These are phyloP conservation scores for Platygyra sinensis DNA, from an alignment of 64 coral and sea anemone genomes.

Conservation along the genomic window DNA sequence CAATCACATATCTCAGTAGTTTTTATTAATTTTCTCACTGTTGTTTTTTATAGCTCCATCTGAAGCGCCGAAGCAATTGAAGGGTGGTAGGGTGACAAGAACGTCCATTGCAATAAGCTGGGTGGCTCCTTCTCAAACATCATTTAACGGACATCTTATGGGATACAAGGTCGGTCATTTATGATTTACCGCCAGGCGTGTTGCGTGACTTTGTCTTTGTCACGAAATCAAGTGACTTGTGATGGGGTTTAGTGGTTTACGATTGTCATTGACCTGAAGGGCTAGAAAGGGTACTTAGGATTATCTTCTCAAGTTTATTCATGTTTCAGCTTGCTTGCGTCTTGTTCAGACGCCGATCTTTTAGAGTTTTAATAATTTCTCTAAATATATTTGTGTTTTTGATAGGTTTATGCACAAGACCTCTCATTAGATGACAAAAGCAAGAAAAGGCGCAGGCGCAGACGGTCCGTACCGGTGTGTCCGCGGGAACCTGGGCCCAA, in stretches of 20 bases:
- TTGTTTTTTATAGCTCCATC: constrained; percentile 61
- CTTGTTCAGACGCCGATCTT: neutral
- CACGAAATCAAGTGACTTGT: neutral
- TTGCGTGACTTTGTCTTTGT: neutral
- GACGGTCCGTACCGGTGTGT: constrained; percentile 31
- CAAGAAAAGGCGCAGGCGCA: constrained; percentile 3
- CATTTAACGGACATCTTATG: constrained; percentile 73
- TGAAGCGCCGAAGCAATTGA: constrained; percentile 48
- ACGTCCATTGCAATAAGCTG: constrained; percentile 69
- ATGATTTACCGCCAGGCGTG: neutral
- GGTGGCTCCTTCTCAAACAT: constrained; percentile 48
- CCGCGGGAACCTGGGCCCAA: constrained; percentile 56
- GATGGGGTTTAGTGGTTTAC: neutral
- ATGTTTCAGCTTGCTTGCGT: neutral
- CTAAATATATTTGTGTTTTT: neutral
- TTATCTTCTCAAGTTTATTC: too few species aligned
- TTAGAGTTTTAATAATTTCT: neutral
- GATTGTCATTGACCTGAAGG: too few species aligned
- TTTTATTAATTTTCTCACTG: neutral
- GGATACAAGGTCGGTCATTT: constrained; percentile 75
- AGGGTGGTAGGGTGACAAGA: constrained; percentile 43
- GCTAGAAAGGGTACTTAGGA: too few species aligned
- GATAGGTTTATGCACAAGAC: constrained; percentile 4
- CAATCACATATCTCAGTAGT: neutral
- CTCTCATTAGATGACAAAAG: neutral